Conservation (phyloP, 2,888 invertebrate species). For the Pardosa pseudoannulata region DNA sequence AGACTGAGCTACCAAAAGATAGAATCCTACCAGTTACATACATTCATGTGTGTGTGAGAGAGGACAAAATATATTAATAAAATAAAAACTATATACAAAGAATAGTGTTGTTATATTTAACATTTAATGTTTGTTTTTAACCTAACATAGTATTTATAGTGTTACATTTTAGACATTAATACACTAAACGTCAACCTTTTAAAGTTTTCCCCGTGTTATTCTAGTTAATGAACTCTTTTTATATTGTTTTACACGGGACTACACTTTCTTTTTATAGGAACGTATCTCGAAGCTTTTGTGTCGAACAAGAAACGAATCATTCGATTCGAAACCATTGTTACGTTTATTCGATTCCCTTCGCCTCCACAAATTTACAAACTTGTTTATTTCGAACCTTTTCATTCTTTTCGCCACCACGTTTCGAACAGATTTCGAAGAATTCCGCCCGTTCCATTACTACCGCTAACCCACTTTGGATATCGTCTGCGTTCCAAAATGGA, state of each 20-base stretch:
- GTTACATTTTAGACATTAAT: too few relatives aligned
- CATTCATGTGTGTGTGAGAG: too few relatives aligned
- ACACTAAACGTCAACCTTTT: too few relatives aligned
- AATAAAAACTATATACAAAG: too few relatives aligned
- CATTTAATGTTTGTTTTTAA: too few relatives aligned
- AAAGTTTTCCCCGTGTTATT: too few relatives aligned
- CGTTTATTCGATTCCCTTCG: not conserved
- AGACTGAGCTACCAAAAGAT: too few relatives aligned
- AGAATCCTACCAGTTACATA: too few relatives aligned
- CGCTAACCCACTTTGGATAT: slow-evolving; percentile 14
- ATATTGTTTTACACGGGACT: not conserved
- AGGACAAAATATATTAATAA: too few relatives aligned
- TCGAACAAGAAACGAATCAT: not conserved
- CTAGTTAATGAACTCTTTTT: too few relatives aligned
- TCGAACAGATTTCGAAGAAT: slow-evolving; percentile 21
- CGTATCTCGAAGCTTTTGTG: not conserved
- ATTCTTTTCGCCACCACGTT: slow-evolving; percentile 14
- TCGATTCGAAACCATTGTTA: slow-evolving; percentile 6
- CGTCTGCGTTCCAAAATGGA: slow-evolving; percentile 28
- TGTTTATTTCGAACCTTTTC: slow-evolving; percentile 15
- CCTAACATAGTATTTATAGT: too few relatives aligned
- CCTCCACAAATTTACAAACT: not conserved
- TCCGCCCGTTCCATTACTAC: slow-evolving; percentile 19
- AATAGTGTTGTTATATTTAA: too few relatives aligned
- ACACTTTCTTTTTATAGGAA: not conserved